Conservation (phyloP, 2,113 vertebrate genomes). For the Turdus rufiventris region DNA sequence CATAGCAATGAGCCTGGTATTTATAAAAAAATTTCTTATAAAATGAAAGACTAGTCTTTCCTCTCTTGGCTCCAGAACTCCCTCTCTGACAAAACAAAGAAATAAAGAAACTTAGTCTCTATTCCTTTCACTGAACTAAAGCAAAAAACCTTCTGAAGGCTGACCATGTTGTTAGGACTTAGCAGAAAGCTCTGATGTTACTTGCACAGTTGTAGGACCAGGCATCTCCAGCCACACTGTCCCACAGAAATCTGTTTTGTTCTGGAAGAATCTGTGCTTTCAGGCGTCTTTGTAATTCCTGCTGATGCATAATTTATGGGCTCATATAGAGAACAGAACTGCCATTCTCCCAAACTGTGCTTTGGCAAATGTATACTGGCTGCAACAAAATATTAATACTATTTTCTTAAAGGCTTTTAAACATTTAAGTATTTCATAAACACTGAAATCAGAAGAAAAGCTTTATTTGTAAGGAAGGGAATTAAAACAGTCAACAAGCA, state of each 20-base stretch:
- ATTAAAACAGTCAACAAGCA: neutral
- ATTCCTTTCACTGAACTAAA: neutral
- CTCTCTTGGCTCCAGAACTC: neutral
- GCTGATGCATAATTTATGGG: neutral
- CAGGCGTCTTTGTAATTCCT: neutral
- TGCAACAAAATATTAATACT: neutral
- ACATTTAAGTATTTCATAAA: neutral
- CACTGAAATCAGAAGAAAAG: neutral
- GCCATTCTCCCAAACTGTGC: neutral
- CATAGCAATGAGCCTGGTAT: neutral
- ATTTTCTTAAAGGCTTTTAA: neutral
- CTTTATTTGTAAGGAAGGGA: neutral
- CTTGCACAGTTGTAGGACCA: neutral
- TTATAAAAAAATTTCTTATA: neutral
- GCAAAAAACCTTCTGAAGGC: neutral
- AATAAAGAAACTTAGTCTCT: neutral
- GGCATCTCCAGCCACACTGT: neutral
- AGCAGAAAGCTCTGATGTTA: neutral
- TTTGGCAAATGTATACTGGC: neutral
- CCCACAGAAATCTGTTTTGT: neutral
- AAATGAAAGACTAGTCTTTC: neutral
- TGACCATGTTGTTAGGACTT: neutral
- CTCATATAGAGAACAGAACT: neutral
- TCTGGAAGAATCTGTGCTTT: neutral
- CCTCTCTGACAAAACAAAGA: neutral